Evolutionary conservation across 2,113 vertebrate species (phyloP).

Genomic region (Callionymus lyra): DNA sequence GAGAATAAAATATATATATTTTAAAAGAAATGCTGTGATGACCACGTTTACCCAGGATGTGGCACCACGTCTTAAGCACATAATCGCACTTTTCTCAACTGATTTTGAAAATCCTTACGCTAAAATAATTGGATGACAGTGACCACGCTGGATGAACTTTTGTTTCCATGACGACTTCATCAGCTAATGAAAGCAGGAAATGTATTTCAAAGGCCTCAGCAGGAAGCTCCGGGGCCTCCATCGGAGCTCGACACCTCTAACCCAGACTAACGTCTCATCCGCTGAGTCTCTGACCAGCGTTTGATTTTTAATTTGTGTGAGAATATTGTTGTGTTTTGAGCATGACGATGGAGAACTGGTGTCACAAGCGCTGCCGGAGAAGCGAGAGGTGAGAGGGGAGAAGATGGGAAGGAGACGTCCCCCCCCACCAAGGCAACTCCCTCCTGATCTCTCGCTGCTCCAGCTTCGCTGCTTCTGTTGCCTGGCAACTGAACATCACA

Average conservation of each 20-base stretch:
- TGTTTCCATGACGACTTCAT: too few species aligned
- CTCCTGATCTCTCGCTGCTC: constrained; percentile 19
- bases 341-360: neutral
- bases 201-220: too few species aligned
- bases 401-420: constrained; percentile 23
- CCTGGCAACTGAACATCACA: constrained; percentile 64
- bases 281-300: too few species aligned
- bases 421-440: constrained; percentile 12
- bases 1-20: constrained; percentile 96
- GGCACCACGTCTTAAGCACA: neutral
- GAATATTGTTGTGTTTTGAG: constrained; percentile 6
- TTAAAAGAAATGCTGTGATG: constrained; percentile 45
- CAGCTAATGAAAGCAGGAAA: too few species aligned
- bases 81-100: too few species aligned
- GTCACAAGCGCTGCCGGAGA: neutral
- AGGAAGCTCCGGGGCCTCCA: too few species aligned
- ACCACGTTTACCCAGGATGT: constrained; percentile 2
- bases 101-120: too few species aligned
- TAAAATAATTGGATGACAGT: too few species aligned
- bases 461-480: constrained; percentile 56
- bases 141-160: too few species aligned
- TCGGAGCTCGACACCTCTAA: too few species aligned
- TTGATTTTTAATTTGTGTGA: neutral
- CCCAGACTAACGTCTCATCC: too few species aligned
- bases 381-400: constrained; percentile 5